phyloP scores from a whole-genome alignment of 2,797 vertebrate genomes.

The Merluccius polli region DNA sequence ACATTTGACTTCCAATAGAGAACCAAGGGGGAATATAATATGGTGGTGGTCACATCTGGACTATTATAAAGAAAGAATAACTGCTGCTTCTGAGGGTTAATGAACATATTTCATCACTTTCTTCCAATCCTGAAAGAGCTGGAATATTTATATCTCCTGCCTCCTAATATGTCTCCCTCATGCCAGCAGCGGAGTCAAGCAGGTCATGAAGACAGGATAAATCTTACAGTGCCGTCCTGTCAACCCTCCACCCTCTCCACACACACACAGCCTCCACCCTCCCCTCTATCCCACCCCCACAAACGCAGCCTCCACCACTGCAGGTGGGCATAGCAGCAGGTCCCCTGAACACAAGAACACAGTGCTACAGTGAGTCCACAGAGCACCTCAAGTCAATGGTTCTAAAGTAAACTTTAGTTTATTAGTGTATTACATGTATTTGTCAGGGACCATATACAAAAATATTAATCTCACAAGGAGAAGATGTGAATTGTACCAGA shows the following conservation, averaged over 20 bases:
- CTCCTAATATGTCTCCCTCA: constrained; percentile 55
- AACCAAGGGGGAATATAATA: no score
- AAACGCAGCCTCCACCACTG: no score
- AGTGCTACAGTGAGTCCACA: no score
- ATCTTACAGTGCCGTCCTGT: constrained; percentile 63
- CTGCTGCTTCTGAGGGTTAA: neutral
- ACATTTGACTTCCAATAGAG: neutral
- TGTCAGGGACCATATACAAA: no score
- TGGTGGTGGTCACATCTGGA: neutral
- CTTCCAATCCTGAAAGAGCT: neutral
- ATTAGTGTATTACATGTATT: no score
- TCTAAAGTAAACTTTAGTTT: no score
- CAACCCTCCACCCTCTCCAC: constrained; percentile 1
- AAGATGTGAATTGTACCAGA: no score
- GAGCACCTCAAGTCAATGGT: no score
- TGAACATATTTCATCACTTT: neutral
- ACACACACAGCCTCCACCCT: constrained; percentile 57
- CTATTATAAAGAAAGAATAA: neutral
- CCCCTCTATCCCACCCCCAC: constrained; percentile 60
- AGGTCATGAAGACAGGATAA: constrained; percentile 74
- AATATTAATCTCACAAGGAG: no score
- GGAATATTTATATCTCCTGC: neutral
- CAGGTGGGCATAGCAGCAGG: no score
- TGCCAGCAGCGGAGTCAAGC: constrained; percentile 73
- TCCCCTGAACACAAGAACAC: no score